Base-by-base conservation (phyloP, 2,888 invertebrate species). In the Campoletis raptor region DNA sequence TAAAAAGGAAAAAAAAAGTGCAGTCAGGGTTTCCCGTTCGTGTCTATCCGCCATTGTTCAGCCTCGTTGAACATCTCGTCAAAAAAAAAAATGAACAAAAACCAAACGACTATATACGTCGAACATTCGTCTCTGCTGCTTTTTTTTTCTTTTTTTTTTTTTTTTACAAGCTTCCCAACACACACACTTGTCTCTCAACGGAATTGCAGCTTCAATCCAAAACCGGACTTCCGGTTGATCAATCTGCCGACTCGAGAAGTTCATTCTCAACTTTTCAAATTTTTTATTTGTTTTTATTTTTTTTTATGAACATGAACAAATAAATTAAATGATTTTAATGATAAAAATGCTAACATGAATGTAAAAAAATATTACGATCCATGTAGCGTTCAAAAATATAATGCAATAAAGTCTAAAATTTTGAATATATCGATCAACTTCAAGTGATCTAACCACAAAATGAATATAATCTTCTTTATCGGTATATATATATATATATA, bases 41-140 rank as follows among this genome's bases (percentile, higher is more conserved):
- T 77, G 78, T 85, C 54, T 15, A 40, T 54, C 64, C 66, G 37
- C 40, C 72, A 57, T 77, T 79, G 79, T 79, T 85, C 54, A 79
- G 82, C 79, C 79, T 80, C 85, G 82, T 80, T 81, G 73, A 83
- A 30, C 77, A 83, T 72, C 72, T 45, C 77, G 57, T 81, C 70
- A 57, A 42, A 83, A 67, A 79, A 64, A 76, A 45, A 78, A 42
- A 61, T 61, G 52, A 66, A 40, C 10, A n/a, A 45, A 70, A 45
- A 83, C 79, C 67, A 74, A 84, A 76, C 30, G 40, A 45, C 67
- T 52, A 52, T 66, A 64, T 66, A 24, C 36, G 69, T 73, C 69
- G 36, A n/a, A 52, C 61, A 52, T 30, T 48, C 10, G 70, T 81
- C 57, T 24, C 66, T 42, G 52, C 15, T 36, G 69, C 61, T 45